Base-by-base conservation (phyloP, 2,888 invertebrate genomes). In the Agrenia bidenticulata region DNA sequence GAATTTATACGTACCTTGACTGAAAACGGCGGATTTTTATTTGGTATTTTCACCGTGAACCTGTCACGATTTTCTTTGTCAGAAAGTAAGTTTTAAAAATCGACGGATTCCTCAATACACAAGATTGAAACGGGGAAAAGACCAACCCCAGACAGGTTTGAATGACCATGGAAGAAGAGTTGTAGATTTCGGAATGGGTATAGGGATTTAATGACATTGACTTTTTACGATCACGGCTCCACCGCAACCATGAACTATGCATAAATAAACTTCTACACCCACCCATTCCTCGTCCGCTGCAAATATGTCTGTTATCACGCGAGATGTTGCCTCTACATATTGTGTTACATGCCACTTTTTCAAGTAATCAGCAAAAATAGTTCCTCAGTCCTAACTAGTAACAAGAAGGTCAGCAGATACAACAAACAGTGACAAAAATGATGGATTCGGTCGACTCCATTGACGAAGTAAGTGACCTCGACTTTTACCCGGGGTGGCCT, bases 401-500 rank as follows among this genome's bases (percentile, higher is more conserved):
- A 45, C 45, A 45, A n/a, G 45, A 45, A 45, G 45, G 45, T 45
- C n/a, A 45, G 45, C 15, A 45, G 15, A 45, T 45, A 45, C n/a
- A 45, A 15, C n/a, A 17, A 9, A 17, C 15, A 45, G 45, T 5
- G 5, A 17, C n/a, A n/a, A n/a, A n/a, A 19, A 19, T 45, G 45
- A 45, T 45, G 45, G 45, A 45, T 45, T 45, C 19, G n/a, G 5
- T 19, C 15, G 45, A 19, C 45, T 19, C 4, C 39, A 41, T 57
- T 39, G 37, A 37, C 39, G 19, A 19, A 37, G 7, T 23, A 4
- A 11, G 9, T 57, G 56, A 39, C 56, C 56, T 57, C 56, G 56
- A 39, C 37, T 57, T 57, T 57, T 57, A 57, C 41, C 41, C 39
- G 41, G 15, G 45, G 37, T 21, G 56, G 9, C 41, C 56, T 57